These are phyloP conservation scores for Corvus hawaiiensis DNA, from an alignment of 2,113 vertebrate species.

Conservation along the genomic window DNA sequence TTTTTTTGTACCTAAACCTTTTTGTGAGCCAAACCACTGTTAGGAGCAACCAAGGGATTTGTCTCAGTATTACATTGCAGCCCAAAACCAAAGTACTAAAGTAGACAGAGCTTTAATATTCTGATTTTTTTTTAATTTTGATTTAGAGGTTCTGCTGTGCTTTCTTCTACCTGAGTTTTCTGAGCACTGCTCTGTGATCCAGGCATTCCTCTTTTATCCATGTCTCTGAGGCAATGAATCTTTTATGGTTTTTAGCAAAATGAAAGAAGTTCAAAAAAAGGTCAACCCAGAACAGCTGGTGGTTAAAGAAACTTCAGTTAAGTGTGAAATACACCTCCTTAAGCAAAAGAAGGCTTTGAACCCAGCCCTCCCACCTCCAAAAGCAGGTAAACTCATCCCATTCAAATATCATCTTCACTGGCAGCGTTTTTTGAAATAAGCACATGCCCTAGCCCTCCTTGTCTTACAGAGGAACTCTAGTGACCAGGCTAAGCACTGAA, in stretches of 20 bases:
- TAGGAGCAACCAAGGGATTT: background rate
- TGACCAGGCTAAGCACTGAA: background rate
- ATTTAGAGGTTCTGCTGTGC: background rate
- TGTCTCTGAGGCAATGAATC: background rate
- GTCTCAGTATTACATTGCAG: background rate
- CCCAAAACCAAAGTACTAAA: background rate
- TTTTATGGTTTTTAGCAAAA: background rate
- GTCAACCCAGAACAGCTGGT: background rate
- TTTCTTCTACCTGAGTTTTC: background rate
- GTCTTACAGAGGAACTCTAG: background rate
- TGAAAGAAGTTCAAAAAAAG: background rate
- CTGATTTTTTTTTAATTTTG: background rate
- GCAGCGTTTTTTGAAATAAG: background rate
- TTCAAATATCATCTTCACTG: background rate
- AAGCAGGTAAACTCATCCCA: background rate
- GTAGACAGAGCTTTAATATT: background rate
- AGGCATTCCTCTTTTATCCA: background rate
- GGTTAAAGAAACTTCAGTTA: background rate
- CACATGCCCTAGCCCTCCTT: background rate
- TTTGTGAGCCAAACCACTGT: background rate
- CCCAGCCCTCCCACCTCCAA: background rate
- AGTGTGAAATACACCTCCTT: background rate
- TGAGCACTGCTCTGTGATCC: background rate
- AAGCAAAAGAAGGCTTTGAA: background rate
- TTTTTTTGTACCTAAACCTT: background rate